Base-by-base conservation (phyloP, 1,140 invertebrate genomes). In the Drosophila persimilis region DNA sequence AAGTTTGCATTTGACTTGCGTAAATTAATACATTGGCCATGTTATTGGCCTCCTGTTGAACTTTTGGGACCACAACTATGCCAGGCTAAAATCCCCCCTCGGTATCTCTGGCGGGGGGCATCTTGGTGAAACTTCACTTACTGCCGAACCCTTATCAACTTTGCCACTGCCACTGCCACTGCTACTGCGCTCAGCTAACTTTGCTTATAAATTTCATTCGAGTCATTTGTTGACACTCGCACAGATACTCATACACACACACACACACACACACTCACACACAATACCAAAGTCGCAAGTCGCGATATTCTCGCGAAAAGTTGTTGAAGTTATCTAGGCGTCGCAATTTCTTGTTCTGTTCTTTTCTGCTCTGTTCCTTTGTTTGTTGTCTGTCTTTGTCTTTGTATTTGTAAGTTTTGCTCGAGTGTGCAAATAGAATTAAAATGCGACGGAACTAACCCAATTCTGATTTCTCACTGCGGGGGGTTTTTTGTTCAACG, bases 181-280 rank as follows among this genome's bases (percentile, higher is more conserved):
- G 44, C 73, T 66, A 65, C 48, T 76, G 76, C 65, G 77, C 70
- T 76, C 62, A 64, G 66, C 60, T 71, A 81, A 85, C 83, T 85
- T 85, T 81, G 83, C 77, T 85, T 85, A 86, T 85, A 85, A 85
- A 86, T 85, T 85, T 86, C 77, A 86, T 85, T 85, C 81, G 74
- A 86, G 83, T 76, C 81, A 85, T 85, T 85, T 88, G 81, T 77
- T 85, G 83, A 81, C 69, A 77, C 69, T 66, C 58, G 63, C 20
- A 67, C 29, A 55, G n/a, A 41, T 48, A 58, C n/a, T 47, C 35
- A 29, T 31, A 50, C 52, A 55, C 20, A 56, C 9, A 64, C 17
- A 54, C 48, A 75, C 7, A 41, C 47, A 52, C 24, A 77, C 69
- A 77, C 64, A 60, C 58, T n/a, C 54, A 8, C 39, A 52, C 47